Percentiles rank a stretch among this genome's conserved stretches.
Conservation (phyloP, 2,888 invertebrate genomes). For the Drosophila picticornis region DNA sequence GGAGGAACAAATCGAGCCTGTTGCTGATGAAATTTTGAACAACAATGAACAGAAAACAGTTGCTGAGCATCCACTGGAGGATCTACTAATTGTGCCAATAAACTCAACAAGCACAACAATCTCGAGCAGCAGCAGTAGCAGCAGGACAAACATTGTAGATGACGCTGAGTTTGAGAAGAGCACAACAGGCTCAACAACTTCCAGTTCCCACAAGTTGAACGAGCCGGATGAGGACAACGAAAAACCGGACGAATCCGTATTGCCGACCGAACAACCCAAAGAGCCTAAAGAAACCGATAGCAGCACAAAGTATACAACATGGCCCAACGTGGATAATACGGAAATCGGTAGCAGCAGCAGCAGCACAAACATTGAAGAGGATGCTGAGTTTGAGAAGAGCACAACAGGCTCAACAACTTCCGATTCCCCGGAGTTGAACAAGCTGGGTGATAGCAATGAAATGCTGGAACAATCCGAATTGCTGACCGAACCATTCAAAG, state of each 20-base stretch:
- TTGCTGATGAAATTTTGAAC: background rate
- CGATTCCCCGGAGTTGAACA: background rate
- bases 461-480: background rate
- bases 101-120: conserved; percentile 7
- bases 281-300: background rate
- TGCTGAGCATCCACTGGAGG: conserved; percentile 1
- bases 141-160: background rate
- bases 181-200: background rate
- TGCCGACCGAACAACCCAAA: background rate
- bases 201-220: background rate
- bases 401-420: background rate
- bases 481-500: background rate
- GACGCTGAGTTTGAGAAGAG: background rate
- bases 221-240: conserved; percentile 1
- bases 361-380: background rate
- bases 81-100: background rate
- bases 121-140: conserved; percentile 4
- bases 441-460: background rate
- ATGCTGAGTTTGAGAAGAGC: background rate
- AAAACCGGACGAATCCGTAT: background rate
- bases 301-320: conserved; percentile 16
- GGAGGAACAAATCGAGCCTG: background rate
- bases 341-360: conserved; percentile 16
- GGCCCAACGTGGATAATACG: background rate
- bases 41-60: background rate